Conservation (phyloP, 2,113 vertebrate species). For the Hyperopisus bebe region DNA sequence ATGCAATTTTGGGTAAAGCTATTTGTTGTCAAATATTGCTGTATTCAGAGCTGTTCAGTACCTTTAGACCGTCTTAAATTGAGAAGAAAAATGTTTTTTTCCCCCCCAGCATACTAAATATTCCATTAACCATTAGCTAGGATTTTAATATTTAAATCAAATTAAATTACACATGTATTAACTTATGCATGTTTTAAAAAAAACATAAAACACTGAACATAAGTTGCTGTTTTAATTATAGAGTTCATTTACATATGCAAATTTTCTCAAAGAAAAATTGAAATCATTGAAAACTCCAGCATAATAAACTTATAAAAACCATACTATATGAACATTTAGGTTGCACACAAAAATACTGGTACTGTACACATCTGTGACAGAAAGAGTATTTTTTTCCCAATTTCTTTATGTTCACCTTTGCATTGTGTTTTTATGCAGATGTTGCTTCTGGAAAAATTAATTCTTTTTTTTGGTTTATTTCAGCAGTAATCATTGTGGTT, state of each 20-base stretch:
- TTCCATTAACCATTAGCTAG: not conserved
- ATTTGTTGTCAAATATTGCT: not conserved
- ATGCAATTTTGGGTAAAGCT: not conserved
- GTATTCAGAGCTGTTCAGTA: not conserved
- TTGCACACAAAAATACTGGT: not conserved
- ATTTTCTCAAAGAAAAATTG: not conserved
- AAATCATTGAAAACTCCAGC: not conserved
- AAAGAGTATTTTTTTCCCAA: not conserved
- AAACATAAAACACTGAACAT: not conserved
- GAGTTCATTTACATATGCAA: not conserved
- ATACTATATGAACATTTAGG: not conserved
- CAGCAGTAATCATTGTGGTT: not conserved
- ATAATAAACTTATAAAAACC: not conserved
- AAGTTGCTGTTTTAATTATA: not conserved
- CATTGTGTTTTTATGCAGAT: not conserved
- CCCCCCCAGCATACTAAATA: not conserved
- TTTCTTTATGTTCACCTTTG: not conserved
- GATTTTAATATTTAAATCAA: not conserved
- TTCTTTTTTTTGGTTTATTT: not conserved
- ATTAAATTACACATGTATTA: not conserved
- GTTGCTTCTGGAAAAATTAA: not conserved
- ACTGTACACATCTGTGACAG: not conserved
- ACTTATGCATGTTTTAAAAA: not conserved
- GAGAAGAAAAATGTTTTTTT: not conserved
- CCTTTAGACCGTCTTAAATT: not conserved